Evolutionary conservation across 2,113 vertebrate species (phyloP).

Genomic region (Campylomormyrus numenius): DNA sequence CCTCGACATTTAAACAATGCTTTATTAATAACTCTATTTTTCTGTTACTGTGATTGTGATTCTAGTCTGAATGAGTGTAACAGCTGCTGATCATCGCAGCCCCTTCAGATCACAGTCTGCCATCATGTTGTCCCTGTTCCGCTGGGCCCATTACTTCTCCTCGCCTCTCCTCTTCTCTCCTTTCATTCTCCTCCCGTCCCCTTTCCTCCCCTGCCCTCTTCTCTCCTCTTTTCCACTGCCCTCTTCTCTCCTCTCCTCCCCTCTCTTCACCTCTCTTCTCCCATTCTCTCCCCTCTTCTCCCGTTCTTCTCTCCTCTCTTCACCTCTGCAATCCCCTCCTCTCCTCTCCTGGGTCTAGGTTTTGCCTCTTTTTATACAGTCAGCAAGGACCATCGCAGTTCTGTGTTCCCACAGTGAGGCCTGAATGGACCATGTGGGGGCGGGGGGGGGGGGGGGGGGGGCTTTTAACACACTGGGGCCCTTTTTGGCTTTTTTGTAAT

Average conservation of each 20-base stretch:
- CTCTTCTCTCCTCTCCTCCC: conserved; percentile 1
- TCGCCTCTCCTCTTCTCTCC: neutral
- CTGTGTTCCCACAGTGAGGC: conserved; percentile 44
- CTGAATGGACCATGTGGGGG: conserved; percentile 19
- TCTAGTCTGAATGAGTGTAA: neutral
- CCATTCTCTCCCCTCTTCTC: neutral
- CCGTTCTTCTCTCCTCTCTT: neutral
- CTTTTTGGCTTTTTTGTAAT: too few relatives aligned
- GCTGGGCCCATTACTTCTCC: neutral
- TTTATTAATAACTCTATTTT: neutral
- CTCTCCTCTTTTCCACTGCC: neutral
- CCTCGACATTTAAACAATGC: neutral
- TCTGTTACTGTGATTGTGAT: neutral
- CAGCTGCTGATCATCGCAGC: neutral
- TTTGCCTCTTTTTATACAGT: conserved; percentile 45
- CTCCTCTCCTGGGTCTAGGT: conserved; percentile 6
- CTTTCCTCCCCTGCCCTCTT: neutral
- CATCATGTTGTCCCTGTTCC: neutral
- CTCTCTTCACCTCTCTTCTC: neutral
- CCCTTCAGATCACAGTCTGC: neutral
- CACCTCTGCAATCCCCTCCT: neutral
- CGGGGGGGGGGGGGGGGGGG: too few relatives aligned
- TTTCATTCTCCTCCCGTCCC: neutral
- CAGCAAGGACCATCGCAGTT: conserved; percentile 25
- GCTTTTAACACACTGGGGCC: too few relatives aligned